These are phyloP conservation scores for Gambusia affinis DNA, from an alignment of 2,113 vertebrate genomes.

Conservation along the genomic window DNA sequence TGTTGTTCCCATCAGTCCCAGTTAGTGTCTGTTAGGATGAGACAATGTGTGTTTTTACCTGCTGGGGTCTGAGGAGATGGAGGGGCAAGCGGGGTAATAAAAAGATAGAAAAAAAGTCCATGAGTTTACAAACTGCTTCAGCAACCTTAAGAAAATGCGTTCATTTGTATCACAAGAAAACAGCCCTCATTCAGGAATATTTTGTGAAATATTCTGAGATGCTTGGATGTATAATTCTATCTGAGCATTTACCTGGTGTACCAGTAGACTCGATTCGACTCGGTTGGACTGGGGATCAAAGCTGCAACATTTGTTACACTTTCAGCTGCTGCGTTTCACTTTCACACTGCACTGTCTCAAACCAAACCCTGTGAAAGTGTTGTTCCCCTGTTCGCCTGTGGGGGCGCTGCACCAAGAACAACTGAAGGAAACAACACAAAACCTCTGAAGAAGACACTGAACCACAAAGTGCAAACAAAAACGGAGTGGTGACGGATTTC, in stretches of 20 bases:
- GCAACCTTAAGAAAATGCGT: not conserved
- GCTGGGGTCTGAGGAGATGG: conserved; percentile 10
- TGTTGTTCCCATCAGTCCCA: conserved; percentile 18
- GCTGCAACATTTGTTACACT: no score
- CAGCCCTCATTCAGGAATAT: not conserved
- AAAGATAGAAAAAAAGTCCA: not conserved
- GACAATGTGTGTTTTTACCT: not conserved
- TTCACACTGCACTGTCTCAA: no score
- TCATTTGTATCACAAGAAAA: not conserved
- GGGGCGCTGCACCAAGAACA: no score
- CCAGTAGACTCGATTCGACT: no score
- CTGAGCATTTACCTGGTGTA: not conserved
- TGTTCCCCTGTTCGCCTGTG: no score
- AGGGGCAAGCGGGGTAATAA: not conserved
- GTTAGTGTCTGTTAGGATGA: conserved; percentile 29
- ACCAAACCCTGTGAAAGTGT: no score
- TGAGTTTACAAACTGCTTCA: not conserved
- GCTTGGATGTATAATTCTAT: not conserved
- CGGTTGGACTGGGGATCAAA: no score
- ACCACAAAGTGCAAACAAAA: no score
- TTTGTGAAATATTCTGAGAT: not conserved
- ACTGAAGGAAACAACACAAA: no score
- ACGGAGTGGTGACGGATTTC: no score
- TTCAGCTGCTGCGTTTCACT: no score
- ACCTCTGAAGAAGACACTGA: no score